Evolutionary conservation across 2,113 vertebrate species (phyloP).

Genomic region (Sapayoa aenigma): DNA sequence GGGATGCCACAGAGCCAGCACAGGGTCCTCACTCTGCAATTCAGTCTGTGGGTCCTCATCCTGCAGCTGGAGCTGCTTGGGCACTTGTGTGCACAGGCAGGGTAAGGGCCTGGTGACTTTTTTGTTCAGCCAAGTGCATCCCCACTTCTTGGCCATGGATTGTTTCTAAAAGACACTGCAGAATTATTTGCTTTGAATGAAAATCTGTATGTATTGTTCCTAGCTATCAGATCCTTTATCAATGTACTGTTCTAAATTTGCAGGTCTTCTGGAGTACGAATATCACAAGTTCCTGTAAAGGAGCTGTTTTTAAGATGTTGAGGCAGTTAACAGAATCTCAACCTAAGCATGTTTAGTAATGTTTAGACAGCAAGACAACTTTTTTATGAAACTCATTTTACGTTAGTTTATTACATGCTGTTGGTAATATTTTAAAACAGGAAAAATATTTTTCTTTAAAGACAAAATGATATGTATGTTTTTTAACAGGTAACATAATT

Average conservation of each 20-base stretch:
- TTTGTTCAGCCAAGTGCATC: neutral
- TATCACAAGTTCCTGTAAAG: constrained; percentile 51
- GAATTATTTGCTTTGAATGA: constrained; percentile 15
- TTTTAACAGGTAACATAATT: constrained; percentile 64
- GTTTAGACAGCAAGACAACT: constrained; percentile 59
- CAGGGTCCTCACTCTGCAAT: neutral
- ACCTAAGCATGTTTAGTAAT: constrained; percentile 62
- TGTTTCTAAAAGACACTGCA: neutral
- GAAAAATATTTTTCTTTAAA: constrained; percentile 70
- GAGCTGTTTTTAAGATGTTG: constrained; percentile 59
- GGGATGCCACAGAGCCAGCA: neutral
- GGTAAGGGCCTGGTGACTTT: neutral
- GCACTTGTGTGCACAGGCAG: neutral
- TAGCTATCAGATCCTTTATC: constrained; percentile 46
- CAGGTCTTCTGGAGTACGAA: constrained; percentile 50
- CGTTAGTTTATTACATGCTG: constrained; percentile 68
- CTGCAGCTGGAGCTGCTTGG: neutral
- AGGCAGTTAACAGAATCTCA: constrained; percentile 66
- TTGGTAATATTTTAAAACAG: constrained; percentile 73
- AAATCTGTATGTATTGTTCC: constrained; percentile 22
- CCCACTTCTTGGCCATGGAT: neutral
- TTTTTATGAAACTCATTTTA: constrained; percentile 71
- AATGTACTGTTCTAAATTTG: constrained; percentile 51
- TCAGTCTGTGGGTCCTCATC: neutral
- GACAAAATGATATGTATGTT: constrained; percentile 61